Conservation (phyloP, 37 sponge, comb jelly and placozoan species). For the Oscarella lobularis region DNA sequence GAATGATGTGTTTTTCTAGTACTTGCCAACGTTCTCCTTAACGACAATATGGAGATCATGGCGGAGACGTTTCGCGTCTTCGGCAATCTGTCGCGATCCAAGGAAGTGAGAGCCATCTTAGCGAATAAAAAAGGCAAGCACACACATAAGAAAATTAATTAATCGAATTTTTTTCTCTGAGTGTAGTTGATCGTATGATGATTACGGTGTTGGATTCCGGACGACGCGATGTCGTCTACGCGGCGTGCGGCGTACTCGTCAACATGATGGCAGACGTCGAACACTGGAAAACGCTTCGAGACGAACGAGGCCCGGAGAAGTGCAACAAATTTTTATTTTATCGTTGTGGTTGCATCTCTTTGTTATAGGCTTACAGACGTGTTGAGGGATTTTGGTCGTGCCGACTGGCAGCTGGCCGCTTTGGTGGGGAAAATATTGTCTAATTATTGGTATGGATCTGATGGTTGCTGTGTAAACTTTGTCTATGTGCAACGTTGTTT, state of each 20-base stretch:
- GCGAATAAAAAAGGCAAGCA: conserved; percentile 28
- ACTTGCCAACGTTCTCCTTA: conserved; percentile 37
- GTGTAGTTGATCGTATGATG: conserved; percentile 59
- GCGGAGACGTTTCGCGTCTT: conserved; percentile 45
- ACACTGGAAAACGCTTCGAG: conserved; percentile 18
- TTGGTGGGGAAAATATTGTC: conserved; percentile 74
- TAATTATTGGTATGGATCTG: conserved; percentile 49
- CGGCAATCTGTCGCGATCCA: conserved; percentile 60
- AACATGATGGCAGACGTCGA: conserved; percentile 54
- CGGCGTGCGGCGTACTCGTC: conserved; percentile 74
- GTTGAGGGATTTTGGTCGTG: conserved; percentile 54
- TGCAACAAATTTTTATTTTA: conserved; percentile 6
- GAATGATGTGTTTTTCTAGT: conserved; percentile 26
- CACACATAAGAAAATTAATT: not conserved
- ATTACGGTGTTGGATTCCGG: conserved; percentile 66
- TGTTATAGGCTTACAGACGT: conserved; percentile 57
- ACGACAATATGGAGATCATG: conserved; percentile 22
- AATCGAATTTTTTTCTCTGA: not conserved
- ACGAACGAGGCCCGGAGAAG: conserved; percentile 48
- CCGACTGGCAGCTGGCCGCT: conserved; percentile 70
- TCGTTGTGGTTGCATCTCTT: not conserved
- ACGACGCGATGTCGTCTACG: conserved; percentile 61
- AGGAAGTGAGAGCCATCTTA: conserved; percentile 27
- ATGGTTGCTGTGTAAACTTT: not conserved
- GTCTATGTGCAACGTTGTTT: not conserved